A percentile compares a stretch with the other conserved stretches of the same genome.
phyloP scores from a whole-genome alignment of 2,888 invertebrate species.

The Margaritifera margaritifera region DNA sequence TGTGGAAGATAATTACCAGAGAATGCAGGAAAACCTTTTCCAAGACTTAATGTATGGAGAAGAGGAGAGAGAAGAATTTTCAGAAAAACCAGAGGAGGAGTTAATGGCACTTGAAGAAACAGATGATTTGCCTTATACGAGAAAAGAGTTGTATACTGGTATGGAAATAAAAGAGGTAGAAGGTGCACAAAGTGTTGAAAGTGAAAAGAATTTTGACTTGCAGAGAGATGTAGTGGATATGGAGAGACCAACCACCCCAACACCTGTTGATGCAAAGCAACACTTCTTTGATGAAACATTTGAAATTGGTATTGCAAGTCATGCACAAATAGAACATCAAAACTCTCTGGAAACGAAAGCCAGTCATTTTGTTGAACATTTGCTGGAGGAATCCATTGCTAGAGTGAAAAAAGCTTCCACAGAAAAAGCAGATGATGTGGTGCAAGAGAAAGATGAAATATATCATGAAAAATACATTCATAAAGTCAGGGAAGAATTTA shows the following conservation, averaged over 20 bases:
- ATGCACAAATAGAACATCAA: constrained; percentile 10
- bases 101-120: constrained; percentile 29
- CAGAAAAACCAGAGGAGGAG: constrained; percentile 30
- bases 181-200: constrained; percentile 27
- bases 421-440: constrained; percentile 39
- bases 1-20: constrained; percentile 17
- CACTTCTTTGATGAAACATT: constrained; percentile 47
- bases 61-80: background rate
- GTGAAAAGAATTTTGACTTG: constrained; percentile 36
- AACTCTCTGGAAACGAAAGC: constrained; percentile 57
- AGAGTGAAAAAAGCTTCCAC: constrained; percentile 47
- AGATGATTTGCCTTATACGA: constrained; percentile 14
- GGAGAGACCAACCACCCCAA: constrained; percentile 76
- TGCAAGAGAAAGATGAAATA: constrained; percentile 33
- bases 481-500: background rate
- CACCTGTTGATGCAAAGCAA: constrained; percentile 64
- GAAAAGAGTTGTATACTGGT: constrained; percentile 23
- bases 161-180: constrained; percentile 25
- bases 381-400: constrained; percentile 63
- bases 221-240: constrained; percentile 73
- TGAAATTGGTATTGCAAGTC: constrained; percentile 9
- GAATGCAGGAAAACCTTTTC: background rate
- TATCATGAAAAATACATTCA: constrained; percentile 4
- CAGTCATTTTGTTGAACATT: constrained; percentile 63
- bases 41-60: background rate